Base-by-base conservation (phyloP, 2,797 vertebrate genomes). In the Heteromormyrus szaboi region DNA sequence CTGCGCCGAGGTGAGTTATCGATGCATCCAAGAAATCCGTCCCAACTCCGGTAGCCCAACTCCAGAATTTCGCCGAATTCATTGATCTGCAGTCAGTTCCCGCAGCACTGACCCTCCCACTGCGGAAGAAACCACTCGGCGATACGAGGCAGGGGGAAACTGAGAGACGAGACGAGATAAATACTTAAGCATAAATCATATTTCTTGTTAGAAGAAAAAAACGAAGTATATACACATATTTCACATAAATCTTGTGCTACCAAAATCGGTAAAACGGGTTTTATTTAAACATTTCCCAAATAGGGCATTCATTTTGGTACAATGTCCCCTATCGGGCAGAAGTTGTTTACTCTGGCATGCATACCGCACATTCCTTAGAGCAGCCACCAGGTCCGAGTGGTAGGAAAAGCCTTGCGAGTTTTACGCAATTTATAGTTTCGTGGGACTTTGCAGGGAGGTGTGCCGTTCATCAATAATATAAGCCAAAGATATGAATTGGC, bases 21-120 rank as follows among this genome's bases (percentile, higher is more conserved):
- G 92, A 89, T 88, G 91, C 89, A 91, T 92, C 92, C 91, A 91
- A 89, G 37, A 89, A 89, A 91, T 88, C 92, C 88, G 91, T 93
- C 92, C 92, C 92, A 94, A 94, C 92, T 95, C 94, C 89, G 91
- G 88, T 85, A 19, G 93, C 92, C 94, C 94, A 91, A 91, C 92
- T 94, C 89, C 93, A 93, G 90, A 92, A 93, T 93, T 94, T 92
- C 92, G 93, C 94, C 90, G 92, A 93, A 93, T 96, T 96, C 96
- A 96, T 96, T 96, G 96, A 96, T 96, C 94, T 95, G 94, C 94
- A 94, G 93, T 91, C 92, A 86, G 89, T 88, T 93, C 94, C 92
- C 92, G 93, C 93, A 93, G 92, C 91, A 92, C 92, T 22, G 92
- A 93, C 93, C 92, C 94, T 89, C 95, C 93, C 90, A 93, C 93